Percentiles rank a stretch among this genome's conserved stretches.
Evolutionary conservation across 2,888 invertebrate species (phyloP).

Genomic region (Ariolimax columbianus): DNA sequence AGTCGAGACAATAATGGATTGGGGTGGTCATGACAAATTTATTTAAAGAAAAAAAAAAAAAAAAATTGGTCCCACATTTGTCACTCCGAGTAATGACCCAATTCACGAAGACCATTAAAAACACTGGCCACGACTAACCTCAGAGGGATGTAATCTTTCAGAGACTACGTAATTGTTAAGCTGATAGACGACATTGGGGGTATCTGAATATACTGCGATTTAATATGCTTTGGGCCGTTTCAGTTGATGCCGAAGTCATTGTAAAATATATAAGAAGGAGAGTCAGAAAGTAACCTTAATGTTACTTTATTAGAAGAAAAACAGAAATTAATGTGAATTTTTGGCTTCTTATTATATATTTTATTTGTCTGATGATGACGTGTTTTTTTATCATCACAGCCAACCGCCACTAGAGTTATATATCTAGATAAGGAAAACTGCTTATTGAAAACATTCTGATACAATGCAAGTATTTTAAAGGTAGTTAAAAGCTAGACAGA

Average conservation of each 20-base stretch:
- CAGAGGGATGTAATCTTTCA: neutral
- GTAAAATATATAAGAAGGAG: neutral
- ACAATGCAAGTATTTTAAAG: too few species aligned
- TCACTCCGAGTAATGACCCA: slow-evolving; percentile 8
- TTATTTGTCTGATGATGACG: too few species aligned
- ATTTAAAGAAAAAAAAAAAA: neutral
- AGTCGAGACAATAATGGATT: slow-evolving; percentile 21
- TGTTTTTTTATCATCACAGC: too few species aligned
- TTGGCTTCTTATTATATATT: too few species aligned
- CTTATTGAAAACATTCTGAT: too few species aligned
- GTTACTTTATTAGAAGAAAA: too few species aligned
- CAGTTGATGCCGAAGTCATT: neutral
- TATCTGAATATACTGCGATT: neutral
- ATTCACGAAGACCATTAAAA: neutral
- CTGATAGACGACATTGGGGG: neutral
- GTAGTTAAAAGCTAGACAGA: too few species aligned
- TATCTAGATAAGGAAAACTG: too few species aligned
- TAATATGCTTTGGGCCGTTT: neutral
- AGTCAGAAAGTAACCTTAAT: too few species aligned
- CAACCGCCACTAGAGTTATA: too few species aligned
- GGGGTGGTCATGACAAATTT: neutral
- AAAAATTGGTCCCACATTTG: neutral
- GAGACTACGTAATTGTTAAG: neutral
- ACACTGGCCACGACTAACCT: neutral
- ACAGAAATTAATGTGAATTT: too few species aligned